Evolutionary conservation across 2,888 invertebrate species (phyloP), one percentile per base, ranked within the genome.

Genomic region (Drosophila buzzatii): DNA sequence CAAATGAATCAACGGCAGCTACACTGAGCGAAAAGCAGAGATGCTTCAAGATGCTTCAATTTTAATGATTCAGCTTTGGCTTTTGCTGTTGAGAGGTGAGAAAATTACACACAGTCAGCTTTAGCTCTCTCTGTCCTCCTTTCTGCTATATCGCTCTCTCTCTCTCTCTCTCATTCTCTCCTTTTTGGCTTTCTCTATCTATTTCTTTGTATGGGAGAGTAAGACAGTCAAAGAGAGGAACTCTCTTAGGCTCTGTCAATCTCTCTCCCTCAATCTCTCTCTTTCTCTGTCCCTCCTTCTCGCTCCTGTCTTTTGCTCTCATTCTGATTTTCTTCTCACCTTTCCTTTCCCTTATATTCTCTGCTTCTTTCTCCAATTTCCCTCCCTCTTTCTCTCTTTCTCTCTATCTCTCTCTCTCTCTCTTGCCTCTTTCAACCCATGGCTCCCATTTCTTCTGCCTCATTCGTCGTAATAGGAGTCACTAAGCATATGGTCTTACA

Each of bases 11-110:
- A 52, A 51, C 33, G 23, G 12, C n/a, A 45, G 39, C n/a, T 66
- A 33, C 78, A 76, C 76, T 59, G 60, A 7, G 41, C 52, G 60
- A 72, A 76, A 76, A 53, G 20, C 14, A 2, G 2, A 23, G 6
- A 1, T 9, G n/a, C 8, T 12, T 41, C 3, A 10, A 5, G 53
- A 4, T n/a, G n/a, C n/a, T n/a, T n/a, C n/a, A n/a, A 27, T 1
- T 6, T 27, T 5, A 6, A 27, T 27, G 0, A 27, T 3, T 27
- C 6, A 23, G 2, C 9, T 9, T 27, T 23, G 47, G 8, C 45
- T 12, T 45, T 20, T 23, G 1, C 31, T n/a, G 2, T 5, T 10
- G 31, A n/a, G 8, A 27, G 16, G 23, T 14, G 31, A 31, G n/a
- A 7, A n/a, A 2, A 20, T 52, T 44, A 9, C 10, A 16, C 31